phyloP scores from a whole-genome alignment of 2,797 vertebrate species.

The Gymnoscopelus microlampas region DNA sequence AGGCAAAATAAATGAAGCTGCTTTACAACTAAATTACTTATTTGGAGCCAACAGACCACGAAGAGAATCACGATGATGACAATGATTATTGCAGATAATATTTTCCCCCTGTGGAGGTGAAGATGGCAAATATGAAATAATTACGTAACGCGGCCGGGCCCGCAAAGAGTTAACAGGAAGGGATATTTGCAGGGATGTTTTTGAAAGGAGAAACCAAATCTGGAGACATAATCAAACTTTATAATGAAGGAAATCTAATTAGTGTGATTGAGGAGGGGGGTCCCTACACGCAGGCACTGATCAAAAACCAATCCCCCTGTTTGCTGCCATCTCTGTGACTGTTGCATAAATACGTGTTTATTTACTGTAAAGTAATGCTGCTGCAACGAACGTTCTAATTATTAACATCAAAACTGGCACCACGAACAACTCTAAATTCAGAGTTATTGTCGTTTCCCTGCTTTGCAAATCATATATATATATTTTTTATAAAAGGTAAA shows the following conservation, averaged over 20 bases:
- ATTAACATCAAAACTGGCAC: conserved; percentile 31
- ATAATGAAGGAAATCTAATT: conserved; percentile 79
- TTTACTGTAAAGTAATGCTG: conserved; percentile 44
- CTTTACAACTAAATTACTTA: conserved; percentile 85
- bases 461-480: background rate
- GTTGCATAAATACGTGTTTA: conserved; percentile 39
- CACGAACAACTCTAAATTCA: conserved; percentile 3
- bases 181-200: conserved; percentile 65
- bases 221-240: conserved; percentile 74
- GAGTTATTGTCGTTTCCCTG: background rate
- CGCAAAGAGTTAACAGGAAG: conserved; percentile 68
- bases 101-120: conserved; percentile 72
- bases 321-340: conserved; percentile 55
- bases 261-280: conserved; percentile 51
- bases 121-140: conserved; percentile 76
- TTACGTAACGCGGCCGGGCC: conserved; percentile 50
- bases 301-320: conserved; percentile 62
- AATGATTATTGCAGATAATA: conserved; percentile 82
- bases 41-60: conserved; percentile 81
- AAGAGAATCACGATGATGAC: conserved; percentile 78
- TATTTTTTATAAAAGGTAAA: too few species aligned
- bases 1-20: conserved; percentile 84
- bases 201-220: conserved; percentile 63
- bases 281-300: conserved; percentile 56
- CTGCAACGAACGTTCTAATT: conserved; percentile 20